A percentile compares a stretch with the other conserved stretches of the same genome.
phyloP scores from a whole-genome alignment of 2,888 invertebrate genomes.

The Ophion ventricosus region DNA sequence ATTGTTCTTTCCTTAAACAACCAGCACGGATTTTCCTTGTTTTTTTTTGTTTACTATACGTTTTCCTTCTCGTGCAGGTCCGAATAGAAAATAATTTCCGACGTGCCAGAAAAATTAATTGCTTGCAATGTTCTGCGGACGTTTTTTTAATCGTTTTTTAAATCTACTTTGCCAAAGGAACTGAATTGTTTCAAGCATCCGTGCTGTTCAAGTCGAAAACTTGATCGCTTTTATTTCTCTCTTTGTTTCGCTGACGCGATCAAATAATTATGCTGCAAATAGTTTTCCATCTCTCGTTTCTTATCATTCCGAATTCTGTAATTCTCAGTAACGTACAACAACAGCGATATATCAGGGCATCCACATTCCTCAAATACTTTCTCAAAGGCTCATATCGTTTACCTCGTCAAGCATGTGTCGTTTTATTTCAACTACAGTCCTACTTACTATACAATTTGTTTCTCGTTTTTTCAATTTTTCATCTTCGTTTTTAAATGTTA shows the following conservation, averaged over 20 bases:
- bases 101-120: no score
- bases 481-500: slow-evolving; percentile 67
- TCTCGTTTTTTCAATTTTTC: slow-evolving; percentile 38
- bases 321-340: slow-evolving; percentile 10
- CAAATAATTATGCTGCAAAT: no score
- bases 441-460: slow-evolving; percentile 80
- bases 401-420: slow-evolving; percentile 74
- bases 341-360: slow-evolving; percentile 70
- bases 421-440: slow-evolving; percentile 80
- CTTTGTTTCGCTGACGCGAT: background rate
- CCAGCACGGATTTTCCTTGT: slow-evolving; percentile 12
- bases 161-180: background rate
- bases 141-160: no score
- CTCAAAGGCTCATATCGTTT: slow-evolving; percentile 63
- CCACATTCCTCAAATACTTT: slow-evolving; percentile 67
- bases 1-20: slow-evolving; percentile 18
- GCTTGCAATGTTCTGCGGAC: no score
- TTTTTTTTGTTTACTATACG: slow-evolving; percentile 9
- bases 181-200: slow-evolving; percentile 8
- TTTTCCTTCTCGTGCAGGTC: background rate
- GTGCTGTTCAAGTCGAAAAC: slow-evolving; percentile 33
- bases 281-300: background rate
- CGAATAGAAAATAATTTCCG: background rate
- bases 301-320: background rate
- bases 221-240: slow-evolving; percentile 17